Percentiles rank a stretch among this genome's conserved stretches.
These are phyloP conservation scores for Neodontobutis hainanensis DNA, from an alignment of 2,113 vertebrate genomes.

Conservation along the genomic window DNA sequence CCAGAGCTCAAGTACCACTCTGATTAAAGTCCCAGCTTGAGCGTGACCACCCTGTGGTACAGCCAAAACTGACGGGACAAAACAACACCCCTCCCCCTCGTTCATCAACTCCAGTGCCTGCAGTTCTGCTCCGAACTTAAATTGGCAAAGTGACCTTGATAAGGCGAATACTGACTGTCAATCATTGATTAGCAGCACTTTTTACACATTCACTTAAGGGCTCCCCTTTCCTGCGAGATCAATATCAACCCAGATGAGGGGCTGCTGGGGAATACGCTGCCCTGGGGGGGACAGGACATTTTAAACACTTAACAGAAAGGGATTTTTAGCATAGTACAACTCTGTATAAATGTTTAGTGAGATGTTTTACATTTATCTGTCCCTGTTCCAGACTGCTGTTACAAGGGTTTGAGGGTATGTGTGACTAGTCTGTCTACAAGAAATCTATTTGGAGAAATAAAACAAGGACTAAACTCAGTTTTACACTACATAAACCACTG, in stretches of 20 bases:
- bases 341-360: background rate
- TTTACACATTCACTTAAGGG: slow-evolving; percentile 67
- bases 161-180: slow-evolving; percentile 65
- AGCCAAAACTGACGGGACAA: slow-evolving; percentile 36
- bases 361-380: too few species aligned
- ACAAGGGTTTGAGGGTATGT: too few species aligned
- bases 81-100: slow-evolving; percentile 40
- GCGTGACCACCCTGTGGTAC: slow-evolving; percentile 39
- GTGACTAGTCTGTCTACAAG: too few species aligned
- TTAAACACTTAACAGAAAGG: slow-evolving; percentile 26
- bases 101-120: slow-evolving; percentile 40
- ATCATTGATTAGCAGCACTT: slow-evolving; percentile 69
- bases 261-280: slow-evolving; percentile 34
- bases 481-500: too few species aligned
- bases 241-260: slow-evolving; percentile 63
- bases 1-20: slow-evolving; percentile 21
- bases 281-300: slow-evolving; percentile 31
- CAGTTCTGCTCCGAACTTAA: slow-evolving; percentile 46
- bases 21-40: slow-evolving; percentile 46
- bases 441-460: too few species aligned
- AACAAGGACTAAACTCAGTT: too few species aligned
- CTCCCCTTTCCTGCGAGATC: slow-evolving; percentile 72
- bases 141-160: slow-evolving; percentile 71
- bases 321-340: background rate
- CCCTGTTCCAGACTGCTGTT: too few species aligned